A percentile compares a stretch with the other conserved stretches of the same genome.
Evolutionary conservation across 2,888 invertebrate species (phyloP).

Genomic region (Spisula solida): DNA sequence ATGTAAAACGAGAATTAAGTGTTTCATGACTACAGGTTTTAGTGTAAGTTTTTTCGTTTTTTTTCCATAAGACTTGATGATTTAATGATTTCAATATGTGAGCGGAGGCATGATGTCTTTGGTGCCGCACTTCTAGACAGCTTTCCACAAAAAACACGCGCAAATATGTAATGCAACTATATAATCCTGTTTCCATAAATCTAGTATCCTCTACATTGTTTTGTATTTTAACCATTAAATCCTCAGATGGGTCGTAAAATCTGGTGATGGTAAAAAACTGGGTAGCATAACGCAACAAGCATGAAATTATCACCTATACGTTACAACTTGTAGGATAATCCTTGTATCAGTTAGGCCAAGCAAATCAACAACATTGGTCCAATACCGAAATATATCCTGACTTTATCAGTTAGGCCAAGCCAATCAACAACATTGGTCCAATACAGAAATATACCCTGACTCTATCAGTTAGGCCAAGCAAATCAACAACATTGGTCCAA

Average conservation of each 20-base stretch:
- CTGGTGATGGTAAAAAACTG: background rate
- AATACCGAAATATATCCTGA: background rate
- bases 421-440: no score
- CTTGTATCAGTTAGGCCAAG: background rate
- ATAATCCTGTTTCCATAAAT: constrained; percentile 43
- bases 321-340: background rate
- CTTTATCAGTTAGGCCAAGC: no score
- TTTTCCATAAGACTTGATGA: constrained; percentile 26
- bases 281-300: constrained; percentile 9
- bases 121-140: constrained; percentile 44
- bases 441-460: no score
- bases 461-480: no score
- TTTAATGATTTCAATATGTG: constrained; percentile 54
- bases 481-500: no score
- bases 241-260: constrained; percentile 31
- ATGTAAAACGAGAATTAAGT: constrained; percentile 1
- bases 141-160: constrained; percentile 30
- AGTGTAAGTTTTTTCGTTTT: background rate
- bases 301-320: constrained; percentile 8
- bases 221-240: constrained; percentile 46
- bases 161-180: constrained; percentile 38
- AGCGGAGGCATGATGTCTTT: background rate
- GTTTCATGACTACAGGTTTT: constrained; percentile 13
- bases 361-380: background rate
- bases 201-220: constrained; percentile 7